Percentiles rank a stretch among this genome's conserved stretches.
Conservation (phyloP, 1,140 invertebrate species). For the Eufriesea mexicana region DNA sequence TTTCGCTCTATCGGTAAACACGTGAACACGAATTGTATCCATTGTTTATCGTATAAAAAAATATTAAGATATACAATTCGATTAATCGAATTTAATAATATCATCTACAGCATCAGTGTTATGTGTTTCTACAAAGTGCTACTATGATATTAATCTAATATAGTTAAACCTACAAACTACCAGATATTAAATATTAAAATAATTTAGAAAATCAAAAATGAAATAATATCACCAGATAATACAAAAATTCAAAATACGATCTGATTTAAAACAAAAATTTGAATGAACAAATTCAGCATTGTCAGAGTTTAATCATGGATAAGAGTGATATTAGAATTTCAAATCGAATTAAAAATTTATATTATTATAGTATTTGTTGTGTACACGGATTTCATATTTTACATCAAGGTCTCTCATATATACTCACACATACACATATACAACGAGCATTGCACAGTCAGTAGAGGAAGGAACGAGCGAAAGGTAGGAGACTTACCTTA, state of each 20-base stretch:
- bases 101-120: too few species aligned
- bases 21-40: neutral
- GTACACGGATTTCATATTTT: neutral
- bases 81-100: neutral
- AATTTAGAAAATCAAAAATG: too few species aligned
- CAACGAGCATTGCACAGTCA: neutral
- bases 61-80: neutral
- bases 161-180: too few species aligned
- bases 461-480: slow-evolving; percentile 47
- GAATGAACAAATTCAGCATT: neutral
- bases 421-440: neutral
- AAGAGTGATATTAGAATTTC: neutral
- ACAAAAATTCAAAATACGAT: neutral
- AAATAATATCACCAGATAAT: too few species aligned
- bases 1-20: neutral
- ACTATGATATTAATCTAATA: neutral
- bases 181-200: too few species aligned
- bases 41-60: too few species aligned
- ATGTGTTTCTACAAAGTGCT: neutral
- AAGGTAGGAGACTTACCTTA: slow-evolving; percentile 45
- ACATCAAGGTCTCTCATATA: neutral
- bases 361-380: too few species aligned
- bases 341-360: neutral
- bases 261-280: neutral
- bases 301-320: too few species aligned